These are phyloP conservation scores for Andrena camellia DNA, from an alignment of 2,888 invertebrate species.

Conservation along the genomic window DNA sequence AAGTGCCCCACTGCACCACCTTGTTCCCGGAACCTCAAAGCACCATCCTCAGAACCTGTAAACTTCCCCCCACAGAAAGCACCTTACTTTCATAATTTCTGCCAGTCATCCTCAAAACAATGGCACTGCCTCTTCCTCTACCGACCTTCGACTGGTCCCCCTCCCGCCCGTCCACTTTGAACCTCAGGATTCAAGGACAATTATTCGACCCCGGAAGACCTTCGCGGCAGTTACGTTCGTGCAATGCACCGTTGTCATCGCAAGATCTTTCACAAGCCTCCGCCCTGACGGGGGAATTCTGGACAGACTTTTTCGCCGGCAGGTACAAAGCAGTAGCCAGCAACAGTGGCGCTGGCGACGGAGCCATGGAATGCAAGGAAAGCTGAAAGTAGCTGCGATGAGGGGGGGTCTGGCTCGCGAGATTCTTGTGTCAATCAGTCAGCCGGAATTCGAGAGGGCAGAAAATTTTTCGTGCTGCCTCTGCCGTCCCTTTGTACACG, in stretches of 20 bases:
- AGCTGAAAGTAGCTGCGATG: conserved; percentile 48
- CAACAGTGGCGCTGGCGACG: not conserved
- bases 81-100: no score
- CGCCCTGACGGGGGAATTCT: conserved; percentile 25
- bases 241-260: conserved; percentile 29
- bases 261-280: conserved; percentile 1
- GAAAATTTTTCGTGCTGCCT: conserved; percentile 35
- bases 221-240: not conserved
- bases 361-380: conserved; percentile 11
- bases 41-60: no score
- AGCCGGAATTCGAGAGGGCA: conserved; percentile 47
- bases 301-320: conserved; percentile 5
- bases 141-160: no score
- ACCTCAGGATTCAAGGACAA: conserved; percentile 6
- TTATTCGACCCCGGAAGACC: not conserved
- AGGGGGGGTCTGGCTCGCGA: conserved; percentile 21
- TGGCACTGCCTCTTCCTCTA: no score
- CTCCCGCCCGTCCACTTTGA: no score
- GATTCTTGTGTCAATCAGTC: conserved; percentile 60
- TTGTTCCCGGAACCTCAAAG: no score
- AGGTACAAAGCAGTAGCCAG: conserved; percentile 21
- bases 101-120: no score
- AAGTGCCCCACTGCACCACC: no score
- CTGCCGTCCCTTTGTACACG: conserved; percentile 11
- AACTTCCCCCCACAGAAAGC: no score